Base-by-base conservation (phyloP, 2,888 invertebrate species). In the Eristalis arbustorum region DNA sequence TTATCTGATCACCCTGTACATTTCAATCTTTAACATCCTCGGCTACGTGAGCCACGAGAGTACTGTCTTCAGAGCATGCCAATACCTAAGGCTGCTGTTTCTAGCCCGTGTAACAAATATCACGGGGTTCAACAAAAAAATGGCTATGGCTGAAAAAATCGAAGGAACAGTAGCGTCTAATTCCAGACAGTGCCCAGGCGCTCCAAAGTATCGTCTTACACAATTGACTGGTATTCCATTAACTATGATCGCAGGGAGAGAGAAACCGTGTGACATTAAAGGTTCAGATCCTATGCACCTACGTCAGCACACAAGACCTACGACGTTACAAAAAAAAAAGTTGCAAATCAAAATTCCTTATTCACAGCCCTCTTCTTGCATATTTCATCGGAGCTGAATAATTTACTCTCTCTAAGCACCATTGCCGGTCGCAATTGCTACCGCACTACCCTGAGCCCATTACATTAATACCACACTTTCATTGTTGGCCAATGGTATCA, bases 401-500 rank as follows among this genome's bases (percentile, higher is more conserved):
- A 49, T 49, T 49, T 49, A 49, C 18, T 18, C 49, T 18, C 49
- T 49, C 18, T 49, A 18, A 49, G 49, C 49, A 18, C 49, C 49
- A 18, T 5, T 18, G 18, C 1, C 18, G 18, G 18, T 18, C 8
- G 18, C 62, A 62, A 62, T 28, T 25, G 25, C 61, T 61, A 28
- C 25, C 13, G 61, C 28, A 61, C 28, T 61, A 22, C 18, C 59
- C 18, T 8, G 42, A 76, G 72, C 56, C n/a, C 76, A 81, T 76
- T 76, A 78, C 73, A 63, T 72, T 74, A 42, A 72, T 37, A 67
- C 18, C 56, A 56, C 68, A 57, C 59, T 61, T 77, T 61, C 28
- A 23, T 67, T 74, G 77, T 66, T 74, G 59, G 57, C 82, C 85
- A 85, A 85, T 85, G 61, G 74, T 78, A 77, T 74, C 66, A 40